These are phyloP conservation scores for Upupa epops DNA, from an alignment of 2,113 vertebrate species.

Conservation along the genomic window DNA sequence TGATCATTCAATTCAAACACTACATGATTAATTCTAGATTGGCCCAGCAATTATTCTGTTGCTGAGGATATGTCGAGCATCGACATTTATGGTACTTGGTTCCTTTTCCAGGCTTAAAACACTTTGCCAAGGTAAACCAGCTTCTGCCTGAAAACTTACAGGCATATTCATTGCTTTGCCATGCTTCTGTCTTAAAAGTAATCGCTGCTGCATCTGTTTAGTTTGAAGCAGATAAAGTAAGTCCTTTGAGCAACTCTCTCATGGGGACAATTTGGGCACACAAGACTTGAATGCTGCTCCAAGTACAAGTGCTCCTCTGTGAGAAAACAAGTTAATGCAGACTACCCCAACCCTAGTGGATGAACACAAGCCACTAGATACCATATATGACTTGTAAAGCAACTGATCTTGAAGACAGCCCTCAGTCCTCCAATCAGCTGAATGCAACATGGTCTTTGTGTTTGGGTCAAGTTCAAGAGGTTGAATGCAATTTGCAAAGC, in stretches of 20 bases:
- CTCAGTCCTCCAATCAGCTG: not conserved
- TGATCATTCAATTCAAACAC: constrained; percentile 66
- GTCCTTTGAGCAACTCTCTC: not conserved
- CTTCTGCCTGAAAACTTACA: constrained; percentile 47
- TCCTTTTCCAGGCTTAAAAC: constrained; percentile 48
- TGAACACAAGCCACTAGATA: not conserved
- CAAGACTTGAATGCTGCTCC: not conserved
- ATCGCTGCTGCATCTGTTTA: not conserved
- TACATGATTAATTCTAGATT: constrained; percentile 52
- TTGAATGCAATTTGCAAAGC: not conserved
- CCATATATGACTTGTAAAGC: not conserved
- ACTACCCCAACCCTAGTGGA: not conserved
- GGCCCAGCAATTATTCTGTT: constrained; percentile 60
- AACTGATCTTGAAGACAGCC: not conserved
- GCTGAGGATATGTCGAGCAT: constrained; percentile 26
- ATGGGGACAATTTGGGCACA: not conserved
- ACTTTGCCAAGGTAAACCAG: constrained; percentile 46
- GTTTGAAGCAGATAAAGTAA: not conserved
- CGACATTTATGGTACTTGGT: constrained; percentile 55
- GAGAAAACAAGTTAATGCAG: not conserved
- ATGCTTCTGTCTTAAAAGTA: not conserved
- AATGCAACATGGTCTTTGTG: not conserved
- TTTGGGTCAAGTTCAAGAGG: not conserved
- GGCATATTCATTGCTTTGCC: not conserved
- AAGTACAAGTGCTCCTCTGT: not conserved